Evolutionary conservation across 2,113 vertebrate genomes (phyloP).

Genomic region (Gobius niger): DNA sequence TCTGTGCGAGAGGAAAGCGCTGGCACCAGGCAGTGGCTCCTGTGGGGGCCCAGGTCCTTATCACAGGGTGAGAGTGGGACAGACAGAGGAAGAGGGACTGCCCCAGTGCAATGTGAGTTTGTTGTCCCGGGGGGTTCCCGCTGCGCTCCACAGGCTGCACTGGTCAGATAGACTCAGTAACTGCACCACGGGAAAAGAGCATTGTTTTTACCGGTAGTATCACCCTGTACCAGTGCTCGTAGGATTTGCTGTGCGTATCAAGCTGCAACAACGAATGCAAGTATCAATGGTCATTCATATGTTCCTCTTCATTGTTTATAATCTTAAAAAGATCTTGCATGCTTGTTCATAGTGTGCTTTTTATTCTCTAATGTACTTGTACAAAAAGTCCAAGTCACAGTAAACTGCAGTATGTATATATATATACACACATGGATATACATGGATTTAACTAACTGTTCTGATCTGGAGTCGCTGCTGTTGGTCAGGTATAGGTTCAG

Average conservation of each 20-base stretch:
- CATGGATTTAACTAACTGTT: too few relatives aligned
- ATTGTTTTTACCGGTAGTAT: conserved; percentile 1
- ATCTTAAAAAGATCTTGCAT: too few relatives aligned
- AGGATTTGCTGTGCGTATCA: not conserved
- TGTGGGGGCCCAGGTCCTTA: conserved; percentile 63
- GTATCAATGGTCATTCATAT: too few relatives aligned
- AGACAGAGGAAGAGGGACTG: conserved; percentile 36
- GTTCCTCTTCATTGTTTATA: not conserved
- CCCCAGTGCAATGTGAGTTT: conserved; percentile 58
- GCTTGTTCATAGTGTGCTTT: too few relatives aligned
- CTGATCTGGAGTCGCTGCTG: too few relatives aligned
- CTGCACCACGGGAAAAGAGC: conserved; percentile 28
- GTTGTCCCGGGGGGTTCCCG: conserved; percentile 72
- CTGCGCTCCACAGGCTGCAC: conserved; percentile 72
- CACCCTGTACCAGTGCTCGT: not conserved
- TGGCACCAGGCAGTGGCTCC: conserved; percentile 64
- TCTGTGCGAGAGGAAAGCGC: conserved; percentile 62
- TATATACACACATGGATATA: too few relatives aligned
- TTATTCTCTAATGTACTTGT: too few relatives aligned
- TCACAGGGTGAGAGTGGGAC: conserved; percentile 61
- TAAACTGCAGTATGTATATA: too few relatives aligned
- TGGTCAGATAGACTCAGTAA: conserved; percentile 69
- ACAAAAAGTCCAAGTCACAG: too few relatives aligned
- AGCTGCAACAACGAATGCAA: too few relatives aligned
- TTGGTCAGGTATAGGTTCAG: too few relatives aligned